These are phyloP conservation scores for Magallana gigas DNA, from an alignment of 1,140 invertebrate genomes.

Conservation along the genomic window DNA sequence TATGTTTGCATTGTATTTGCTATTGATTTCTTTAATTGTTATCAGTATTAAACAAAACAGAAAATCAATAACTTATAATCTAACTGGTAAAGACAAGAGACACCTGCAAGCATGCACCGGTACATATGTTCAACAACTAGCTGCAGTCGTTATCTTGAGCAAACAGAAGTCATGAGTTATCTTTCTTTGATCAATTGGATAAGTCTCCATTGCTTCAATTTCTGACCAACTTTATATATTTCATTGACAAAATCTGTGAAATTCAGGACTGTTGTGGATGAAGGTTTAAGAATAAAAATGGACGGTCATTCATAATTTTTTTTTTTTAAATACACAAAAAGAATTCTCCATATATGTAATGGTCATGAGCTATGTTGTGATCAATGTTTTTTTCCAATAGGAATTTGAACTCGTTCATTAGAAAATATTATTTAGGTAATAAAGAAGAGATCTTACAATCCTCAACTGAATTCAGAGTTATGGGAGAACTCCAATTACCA, in stretches of 20 bases:
- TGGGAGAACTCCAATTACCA: conserved; percentile 35
- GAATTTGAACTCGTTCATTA: no score
- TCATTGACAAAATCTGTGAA: no score
- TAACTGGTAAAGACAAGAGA: conserved; percentile 18
- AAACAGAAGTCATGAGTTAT: background rate
- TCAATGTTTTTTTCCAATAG: no score
- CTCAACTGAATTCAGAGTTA: conserved; percentile 3
- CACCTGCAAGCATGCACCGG: background rate
- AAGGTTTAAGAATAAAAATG: no score
- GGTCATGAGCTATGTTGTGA: no score
- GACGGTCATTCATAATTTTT: no score
- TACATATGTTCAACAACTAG: background rate
- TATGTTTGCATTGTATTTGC: background rate
- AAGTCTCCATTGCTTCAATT: background rate
- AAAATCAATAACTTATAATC: conserved; percentile 34
- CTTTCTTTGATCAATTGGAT: conserved; percentile 3
- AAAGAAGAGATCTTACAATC: conserved; percentile 27
- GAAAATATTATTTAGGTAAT: background rate
- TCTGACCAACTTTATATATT: no score
- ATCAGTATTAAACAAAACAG: conserved; percentile 20
- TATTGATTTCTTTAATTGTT: conserved; percentile 20
- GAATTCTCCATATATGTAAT: no score
- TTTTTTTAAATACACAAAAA: no score
- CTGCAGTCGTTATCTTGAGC: background rate
- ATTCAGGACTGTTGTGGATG: no score